Conservation (phyloP, 2,797 vertebrate genomes). For the Hypotaenidia okinawae region DNA sequence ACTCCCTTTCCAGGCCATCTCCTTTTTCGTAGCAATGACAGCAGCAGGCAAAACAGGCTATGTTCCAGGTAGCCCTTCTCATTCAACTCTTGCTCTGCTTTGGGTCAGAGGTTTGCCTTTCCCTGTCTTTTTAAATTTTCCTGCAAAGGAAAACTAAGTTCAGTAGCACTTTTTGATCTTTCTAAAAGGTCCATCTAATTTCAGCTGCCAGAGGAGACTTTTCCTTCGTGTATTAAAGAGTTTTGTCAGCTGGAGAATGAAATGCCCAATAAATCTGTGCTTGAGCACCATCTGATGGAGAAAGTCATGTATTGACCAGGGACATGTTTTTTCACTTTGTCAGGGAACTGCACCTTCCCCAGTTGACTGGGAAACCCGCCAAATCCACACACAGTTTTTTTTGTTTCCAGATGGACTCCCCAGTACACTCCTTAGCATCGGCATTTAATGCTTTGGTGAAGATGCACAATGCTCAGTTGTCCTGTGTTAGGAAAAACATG, state of each 20-base stretch:
- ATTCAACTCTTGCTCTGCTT: neutral
- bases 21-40: neutral
- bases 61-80: neutral
- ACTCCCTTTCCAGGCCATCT: neutral
- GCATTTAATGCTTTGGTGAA: neutral
- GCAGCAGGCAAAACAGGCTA: neutral
- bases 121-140: neutral
- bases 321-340: neutral
- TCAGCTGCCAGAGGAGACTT: neutral
- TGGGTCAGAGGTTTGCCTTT: neutral
- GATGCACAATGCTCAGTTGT: neutral
- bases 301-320: constrained; percentile 23
- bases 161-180: neutral
- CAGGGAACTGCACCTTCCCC: neutral
- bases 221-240: neutral
- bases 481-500: neutral
- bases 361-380: neutral
- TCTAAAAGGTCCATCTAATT: neutral
- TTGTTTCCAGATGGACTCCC: neutral
- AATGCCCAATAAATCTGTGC: constrained; percentile 15
- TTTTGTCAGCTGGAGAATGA: neutral
- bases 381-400: neutral
- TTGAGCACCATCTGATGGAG: constrained; percentile 71
- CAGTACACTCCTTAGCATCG: neutral
- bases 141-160: neutral